A percentile compares a stretch with the other conserved stretches of the same genome.
These are phyloP conservation scores for Lasioglossum malachurum DNA, from an alignment of 2,888 invertebrate genomes.

Conservation along the genomic window DNA sequence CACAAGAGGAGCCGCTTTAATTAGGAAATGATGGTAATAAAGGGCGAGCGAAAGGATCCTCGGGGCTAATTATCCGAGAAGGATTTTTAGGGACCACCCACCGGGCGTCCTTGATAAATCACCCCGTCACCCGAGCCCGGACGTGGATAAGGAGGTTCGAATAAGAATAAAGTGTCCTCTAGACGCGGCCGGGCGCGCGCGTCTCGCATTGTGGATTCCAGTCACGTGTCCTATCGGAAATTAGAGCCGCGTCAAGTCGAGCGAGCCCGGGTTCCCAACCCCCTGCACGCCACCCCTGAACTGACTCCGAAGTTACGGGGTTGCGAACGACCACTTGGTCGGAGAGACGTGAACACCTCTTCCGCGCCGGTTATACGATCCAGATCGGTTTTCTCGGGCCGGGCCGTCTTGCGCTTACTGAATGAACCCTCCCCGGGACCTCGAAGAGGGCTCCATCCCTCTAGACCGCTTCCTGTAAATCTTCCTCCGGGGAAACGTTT, in stretches of 20 bases:
- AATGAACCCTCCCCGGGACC: constrained; percentile 1
- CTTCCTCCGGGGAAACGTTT: background rate
- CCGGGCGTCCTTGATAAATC: constrained; percentile 58
- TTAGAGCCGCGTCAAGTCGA: constrained; percentile 80
- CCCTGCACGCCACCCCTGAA: constrained; percentile 21
- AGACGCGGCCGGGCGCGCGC: constrained; percentile 48
- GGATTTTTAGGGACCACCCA: constrained; percentile 41
- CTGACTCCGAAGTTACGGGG: constrained; percentile 67
- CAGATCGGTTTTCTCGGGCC: constrained; percentile 51
- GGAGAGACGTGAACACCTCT: constrained; percentile 20
- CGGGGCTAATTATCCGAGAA: constrained; percentile 32
- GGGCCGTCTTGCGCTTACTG: background rate
- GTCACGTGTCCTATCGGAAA: constrained; percentile 84
- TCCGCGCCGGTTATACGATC: constrained; percentile 55
- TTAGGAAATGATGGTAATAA: background rate
- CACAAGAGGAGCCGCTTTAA: background rate
- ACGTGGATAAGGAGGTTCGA: constrained; percentile 47
- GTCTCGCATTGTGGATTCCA: constrained; percentile 75
- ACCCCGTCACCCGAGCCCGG: constrained; percentile 65
- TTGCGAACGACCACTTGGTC: constrained; percentile 51
- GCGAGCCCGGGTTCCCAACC: constrained; percentile 18
- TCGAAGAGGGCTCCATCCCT: background rate
- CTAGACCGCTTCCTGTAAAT: constrained; percentile 10
- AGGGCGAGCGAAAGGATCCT: background rate
- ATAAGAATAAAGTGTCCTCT: constrained; percentile 50